phyloP scores from a whole-genome alignment of 1,140 invertebrate genomes.

The Magallana angulata region DNA sequence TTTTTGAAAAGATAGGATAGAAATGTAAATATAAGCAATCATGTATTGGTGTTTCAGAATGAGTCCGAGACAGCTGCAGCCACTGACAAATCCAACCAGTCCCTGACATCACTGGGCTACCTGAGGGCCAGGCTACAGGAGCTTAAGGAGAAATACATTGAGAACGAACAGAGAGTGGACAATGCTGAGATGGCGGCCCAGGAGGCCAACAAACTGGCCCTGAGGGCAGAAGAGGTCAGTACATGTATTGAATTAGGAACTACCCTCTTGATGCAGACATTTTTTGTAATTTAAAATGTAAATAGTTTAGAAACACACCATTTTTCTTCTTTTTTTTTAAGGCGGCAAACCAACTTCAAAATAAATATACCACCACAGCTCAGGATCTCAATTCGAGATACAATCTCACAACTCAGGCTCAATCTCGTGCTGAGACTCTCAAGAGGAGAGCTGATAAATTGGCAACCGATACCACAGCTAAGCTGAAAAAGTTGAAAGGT shows the following conservation, averaged over 20 bases:
- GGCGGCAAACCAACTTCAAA: constrained; percentile 80
- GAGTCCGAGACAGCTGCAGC: constrained; percentile 87
- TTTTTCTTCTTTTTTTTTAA: constrained; percentile 53
- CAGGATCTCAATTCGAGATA: constrained; percentile 83
- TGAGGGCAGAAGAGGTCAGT: constrained; percentile 81
- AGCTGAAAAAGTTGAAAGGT: constrained; percentile 69
- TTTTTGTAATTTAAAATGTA: too few species aligned
- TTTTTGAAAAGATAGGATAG: too few species aligned
- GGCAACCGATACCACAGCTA: constrained; percentile 65
- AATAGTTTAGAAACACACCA: too few species aligned
- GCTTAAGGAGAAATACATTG: constrained; percentile 87
- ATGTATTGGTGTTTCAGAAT: constrained; percentile 80
- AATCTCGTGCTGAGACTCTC: constrained; percentile 86
- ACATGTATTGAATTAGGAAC: background rate
- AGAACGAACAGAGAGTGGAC: constrained; percentile 85
- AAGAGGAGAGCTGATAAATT: constrained; percentile 71
- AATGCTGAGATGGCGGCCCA: constrained; percentile 83
- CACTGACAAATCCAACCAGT: constrained; percentile 86
- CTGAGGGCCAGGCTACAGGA: constrained; percentile 85
- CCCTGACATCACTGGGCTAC: constrained; percentile 85
- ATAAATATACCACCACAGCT: constrained; percentile 83
- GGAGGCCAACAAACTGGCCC: constrained; percentile 82
- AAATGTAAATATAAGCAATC: too few species aligned
- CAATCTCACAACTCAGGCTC: constrained; percentile 84
- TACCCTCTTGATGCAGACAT: too few species aligned